These are phyloP conservation scores for Catalaphyllia jardinei DNA, from an alignment of 64 coral and sea anemone species.

Conservation along the genomic window DNA sequence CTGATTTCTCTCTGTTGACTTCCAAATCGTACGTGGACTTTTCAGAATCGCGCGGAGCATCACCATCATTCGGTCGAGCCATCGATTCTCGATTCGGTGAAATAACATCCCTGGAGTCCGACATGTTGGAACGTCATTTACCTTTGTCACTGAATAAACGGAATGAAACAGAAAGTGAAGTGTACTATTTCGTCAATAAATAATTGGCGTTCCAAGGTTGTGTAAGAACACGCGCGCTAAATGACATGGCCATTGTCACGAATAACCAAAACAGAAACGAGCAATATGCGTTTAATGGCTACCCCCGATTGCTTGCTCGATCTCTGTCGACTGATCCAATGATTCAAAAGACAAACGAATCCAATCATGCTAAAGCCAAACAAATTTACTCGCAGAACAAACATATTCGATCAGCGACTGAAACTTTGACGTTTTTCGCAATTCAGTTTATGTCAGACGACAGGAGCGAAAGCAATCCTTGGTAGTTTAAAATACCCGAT, in stretches of 20 bases:
- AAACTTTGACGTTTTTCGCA: neutral
- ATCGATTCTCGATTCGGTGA: neutral
- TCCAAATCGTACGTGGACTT: neutral
- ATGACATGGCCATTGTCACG: neutral
- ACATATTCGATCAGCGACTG: neutral
- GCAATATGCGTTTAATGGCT: neutral
- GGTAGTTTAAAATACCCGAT: neutral
- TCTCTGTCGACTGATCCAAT: neutral
- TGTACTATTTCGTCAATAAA: constrained; percentile 1
- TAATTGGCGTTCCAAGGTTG: constrained; percentile 19
- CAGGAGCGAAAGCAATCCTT: neutral
- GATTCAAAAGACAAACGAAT: constrained; percentile 3
- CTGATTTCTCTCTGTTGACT: constrained; percentile 16
- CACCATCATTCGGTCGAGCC: neutral
- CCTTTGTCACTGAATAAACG: neutral
- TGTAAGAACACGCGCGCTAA: constrained; percentile 31
- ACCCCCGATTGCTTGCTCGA: neutral
- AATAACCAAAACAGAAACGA: neutral
- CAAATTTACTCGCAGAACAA: constrained; percentile 5
- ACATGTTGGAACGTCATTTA: constrained; percentile 9
- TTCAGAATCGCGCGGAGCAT: neutral
- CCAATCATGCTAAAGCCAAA: neutral
- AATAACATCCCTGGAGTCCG: neutral
- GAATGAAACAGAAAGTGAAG: neutral
- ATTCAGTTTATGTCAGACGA: neutral